Evolutionary conservation across 1,140 invertebrate species (phyloP).

Genomic region (Asbolus verrucosus): DNA sequence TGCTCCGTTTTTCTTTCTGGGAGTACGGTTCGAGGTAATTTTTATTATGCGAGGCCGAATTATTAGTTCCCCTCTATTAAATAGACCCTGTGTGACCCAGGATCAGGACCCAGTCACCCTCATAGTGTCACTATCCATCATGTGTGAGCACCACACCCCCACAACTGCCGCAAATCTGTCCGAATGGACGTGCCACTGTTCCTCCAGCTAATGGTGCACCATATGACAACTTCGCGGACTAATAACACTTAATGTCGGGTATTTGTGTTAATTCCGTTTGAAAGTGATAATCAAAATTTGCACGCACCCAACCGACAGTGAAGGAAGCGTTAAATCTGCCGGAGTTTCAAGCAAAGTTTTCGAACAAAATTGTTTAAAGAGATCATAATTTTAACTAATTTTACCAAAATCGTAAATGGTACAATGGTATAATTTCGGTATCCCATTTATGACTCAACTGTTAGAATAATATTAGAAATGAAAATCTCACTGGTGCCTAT

Average conservation of each 20-base stretch:
- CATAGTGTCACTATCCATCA: slow-evolving; percentile 50
- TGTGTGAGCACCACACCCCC: slow-evolving; percentile 51
- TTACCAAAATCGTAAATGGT: too few relatives aligned
- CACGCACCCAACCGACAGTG: too few relatives aligned
- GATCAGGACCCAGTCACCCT: slow-evolving; percentile 46
- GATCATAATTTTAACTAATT: too few relatives aligned
- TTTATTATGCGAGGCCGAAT: not conserved
- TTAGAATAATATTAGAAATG: too few relatives aligned
- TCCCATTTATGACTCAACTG: too few relatives aligned
- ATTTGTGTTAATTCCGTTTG: slow-evolving; percentile 41
- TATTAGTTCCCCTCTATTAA: slow-evolving; percentile 24
- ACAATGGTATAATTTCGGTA: too few relatives aligned
- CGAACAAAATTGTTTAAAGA: too few relatives aligned
- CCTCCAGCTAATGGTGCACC: slow-evolving; percentile 47
- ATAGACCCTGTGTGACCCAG: slow-evolving; percentile 19
- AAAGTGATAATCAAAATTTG: slow-evolving; percentile 20
- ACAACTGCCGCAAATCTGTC: slow-evolving; percentile 52
- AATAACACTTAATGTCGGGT: slow-evolving; percentile 47
- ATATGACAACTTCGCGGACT: slow-evolving; percentile 53
- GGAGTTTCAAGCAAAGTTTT: too few relatives aligned
- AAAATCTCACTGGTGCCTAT: too few relatives aligned
- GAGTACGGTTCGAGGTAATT: not conserved
- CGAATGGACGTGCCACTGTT: slow-evolving; percentile 11
- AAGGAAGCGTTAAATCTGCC: too few relatives aligned
- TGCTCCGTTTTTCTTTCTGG: not conserved